Conservation (phyloP, 2,113 vertebrate genomes). For the Daubentonia madagascariensis region DNA sequence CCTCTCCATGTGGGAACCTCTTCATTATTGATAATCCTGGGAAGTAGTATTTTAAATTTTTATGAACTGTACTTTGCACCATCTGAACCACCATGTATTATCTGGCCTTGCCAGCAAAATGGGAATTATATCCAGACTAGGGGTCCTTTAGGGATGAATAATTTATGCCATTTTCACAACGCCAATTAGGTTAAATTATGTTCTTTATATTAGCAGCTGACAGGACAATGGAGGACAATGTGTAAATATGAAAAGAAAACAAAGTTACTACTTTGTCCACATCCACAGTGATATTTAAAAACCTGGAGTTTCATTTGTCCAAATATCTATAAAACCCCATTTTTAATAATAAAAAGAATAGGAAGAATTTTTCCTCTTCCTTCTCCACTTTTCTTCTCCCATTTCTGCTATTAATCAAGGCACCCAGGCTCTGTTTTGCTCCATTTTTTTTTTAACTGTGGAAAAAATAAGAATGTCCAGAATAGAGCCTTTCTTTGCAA, state of each 20-base stretch:
- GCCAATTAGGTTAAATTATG: constrained; percentile 81
- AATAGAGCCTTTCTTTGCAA: background rate
- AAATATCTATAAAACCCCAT: background rate
- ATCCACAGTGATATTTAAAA: constrained; percentile 14
- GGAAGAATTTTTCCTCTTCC: background rate
- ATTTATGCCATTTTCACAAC: constrained; percentile 81
- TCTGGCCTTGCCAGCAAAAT: constrained; percentile 69
- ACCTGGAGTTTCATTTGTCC: background rate
- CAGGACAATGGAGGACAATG: constrained; percentile 55
- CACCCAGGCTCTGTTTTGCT: background rate
- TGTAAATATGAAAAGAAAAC: constrained; percentile 70
- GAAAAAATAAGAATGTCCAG: background rate
- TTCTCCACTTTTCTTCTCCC: background rate
- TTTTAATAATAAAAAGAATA: background rate
- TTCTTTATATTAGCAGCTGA: constrained; percentile 70
- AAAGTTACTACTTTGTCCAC: background rate
- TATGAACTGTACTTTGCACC: constrained; percentile 80
- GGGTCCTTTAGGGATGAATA: constrained; percentile 81
- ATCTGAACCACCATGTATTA: constrained; percentile 81
- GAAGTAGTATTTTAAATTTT: constrained; percentile 86
- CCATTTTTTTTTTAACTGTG: background rate
- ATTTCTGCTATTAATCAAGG: constrained; percentile 23
- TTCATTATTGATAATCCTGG: constrained; percentile 85
- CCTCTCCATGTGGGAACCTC: constrained; percentile 75
- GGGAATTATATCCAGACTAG: constrained; percentile 68